Evolutionary conservation across 30 jellyfish, hydroid and myxozoan species (phyloP).

Genomic region (Turritopsis dohrnii): DNA sequence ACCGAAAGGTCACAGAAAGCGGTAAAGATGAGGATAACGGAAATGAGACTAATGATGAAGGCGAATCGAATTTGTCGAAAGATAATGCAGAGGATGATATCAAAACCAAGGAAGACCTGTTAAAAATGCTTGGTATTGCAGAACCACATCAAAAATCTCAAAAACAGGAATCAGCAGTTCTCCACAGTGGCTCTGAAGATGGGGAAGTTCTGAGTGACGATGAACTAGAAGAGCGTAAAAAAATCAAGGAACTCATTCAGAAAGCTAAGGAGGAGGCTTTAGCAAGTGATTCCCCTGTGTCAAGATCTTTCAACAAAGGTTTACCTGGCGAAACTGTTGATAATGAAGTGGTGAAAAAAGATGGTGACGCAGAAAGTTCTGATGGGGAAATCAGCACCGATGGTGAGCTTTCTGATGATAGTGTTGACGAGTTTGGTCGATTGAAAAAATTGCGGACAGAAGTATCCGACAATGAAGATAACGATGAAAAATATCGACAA

Average conservation of each 20-base stretch:
- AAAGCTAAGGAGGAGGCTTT: constrained; percentile 22
- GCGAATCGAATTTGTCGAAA: not conserved
- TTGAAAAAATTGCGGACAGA: constrained; percentile 23
- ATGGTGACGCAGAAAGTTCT: constrained; percentile 15
- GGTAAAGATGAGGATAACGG: constrained; percentile 27
- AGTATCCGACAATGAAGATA: constrained; percentile 42
- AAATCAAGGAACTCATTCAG: constrained; percentile 23
- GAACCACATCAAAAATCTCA: not conserved
- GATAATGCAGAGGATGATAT: constrained; percentile 16
- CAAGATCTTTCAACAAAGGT: not conserved
- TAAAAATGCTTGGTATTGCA: constrained; percentile 29
- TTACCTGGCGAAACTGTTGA: constrained; percentile 2
- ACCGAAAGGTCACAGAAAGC: constrained; percentile 36
- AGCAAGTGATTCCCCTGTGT: not conserved
- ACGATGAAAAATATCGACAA: constrained; percentile 18
- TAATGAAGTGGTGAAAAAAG: not conserved
- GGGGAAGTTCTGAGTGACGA: constrained; percentile 43
- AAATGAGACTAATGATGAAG: too few relatives aligned
- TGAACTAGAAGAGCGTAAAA: constrained; percentile 27
- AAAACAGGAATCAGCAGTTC: not conserved
- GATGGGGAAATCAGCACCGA: constrained; percentile 45
- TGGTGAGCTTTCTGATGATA: constrained; percentile 42
- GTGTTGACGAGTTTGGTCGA: constrained; percentile 33
- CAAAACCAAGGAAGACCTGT: constrained; percentile 29
- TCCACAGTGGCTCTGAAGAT: constrained; percentile 39